phyloP scores from a whole-genome alignment of 2,888 invertebrate genomes.

The Galerucella calmariensis region DNA sequence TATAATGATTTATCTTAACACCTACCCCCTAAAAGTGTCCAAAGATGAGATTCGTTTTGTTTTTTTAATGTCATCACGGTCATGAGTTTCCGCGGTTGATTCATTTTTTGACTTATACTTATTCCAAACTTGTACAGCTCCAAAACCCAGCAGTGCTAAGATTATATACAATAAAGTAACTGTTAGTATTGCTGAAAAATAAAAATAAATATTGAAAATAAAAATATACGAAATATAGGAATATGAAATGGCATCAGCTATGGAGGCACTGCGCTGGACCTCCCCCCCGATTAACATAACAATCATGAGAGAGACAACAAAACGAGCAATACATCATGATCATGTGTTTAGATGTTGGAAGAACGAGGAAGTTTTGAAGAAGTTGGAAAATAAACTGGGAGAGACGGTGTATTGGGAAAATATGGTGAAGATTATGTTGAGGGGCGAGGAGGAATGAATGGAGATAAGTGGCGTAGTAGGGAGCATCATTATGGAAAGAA shows the following conservation, averaged over 20 bases:
- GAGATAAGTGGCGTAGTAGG: no score
- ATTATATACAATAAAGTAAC: conserved; percentile 59
- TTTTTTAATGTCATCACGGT: conserved; percentile 35
- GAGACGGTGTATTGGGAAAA: no score
- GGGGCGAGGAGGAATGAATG: no score
- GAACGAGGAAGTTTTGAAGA: no score
- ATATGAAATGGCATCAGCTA: neutral
- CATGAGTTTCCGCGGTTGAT: conserved; percentile 23
- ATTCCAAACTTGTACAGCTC: conserved; percentile 44
- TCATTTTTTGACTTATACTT: conserved; percentile 40
- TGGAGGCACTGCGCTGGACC: no score
- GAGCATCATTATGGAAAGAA: no score
- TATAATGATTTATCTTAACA: neutral
- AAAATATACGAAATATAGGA: neutral
- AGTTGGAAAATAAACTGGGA: no score
- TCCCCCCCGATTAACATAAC: no score
- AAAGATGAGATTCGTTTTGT: conserved; percentile 73
- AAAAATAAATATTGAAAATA: conserved; percentile 1
- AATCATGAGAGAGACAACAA: no score
- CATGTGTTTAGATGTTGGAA: no score
- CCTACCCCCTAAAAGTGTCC: conserved; percentile 84
- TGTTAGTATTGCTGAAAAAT: conserved; percentile 62
- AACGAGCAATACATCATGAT: no score
- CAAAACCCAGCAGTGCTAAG: conserved; percentile 52
- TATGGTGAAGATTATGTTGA: no score